A percentile compares a stretch with the other conserved stretches of the same genome.
phyloP scores from a whole-genome alignment of 2,113 vertebrate species.

The Oreocharis arfaki region DNA sequence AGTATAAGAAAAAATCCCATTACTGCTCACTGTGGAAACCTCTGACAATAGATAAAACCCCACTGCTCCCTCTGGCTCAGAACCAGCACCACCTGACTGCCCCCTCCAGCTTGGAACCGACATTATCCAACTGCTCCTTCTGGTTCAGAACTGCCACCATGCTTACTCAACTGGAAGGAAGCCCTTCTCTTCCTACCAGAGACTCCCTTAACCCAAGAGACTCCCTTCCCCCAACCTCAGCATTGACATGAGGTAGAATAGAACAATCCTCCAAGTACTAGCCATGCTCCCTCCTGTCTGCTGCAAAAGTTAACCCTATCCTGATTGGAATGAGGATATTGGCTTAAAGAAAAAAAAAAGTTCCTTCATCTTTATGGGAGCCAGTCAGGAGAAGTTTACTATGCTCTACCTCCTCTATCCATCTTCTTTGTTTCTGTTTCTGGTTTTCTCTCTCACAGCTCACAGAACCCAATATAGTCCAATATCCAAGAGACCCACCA shows the following conservation, averaged over 20 bases:
- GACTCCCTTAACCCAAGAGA: not conserved
- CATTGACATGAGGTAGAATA: not conserved
- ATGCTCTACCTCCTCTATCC: not conserved
- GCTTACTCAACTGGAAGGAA: not conserved
- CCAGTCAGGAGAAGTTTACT: not conserved
- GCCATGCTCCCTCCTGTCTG: not conserved
- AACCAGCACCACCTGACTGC: not conserved
- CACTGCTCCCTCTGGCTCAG: not conserved
- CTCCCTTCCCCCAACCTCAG: not conserved
- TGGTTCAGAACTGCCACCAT: not conserved
- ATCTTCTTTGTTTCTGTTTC: not conserved
- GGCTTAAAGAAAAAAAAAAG: not conserved
- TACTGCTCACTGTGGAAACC: not conserved
- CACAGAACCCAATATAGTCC: not conserved
- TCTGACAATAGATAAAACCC: not conserved
- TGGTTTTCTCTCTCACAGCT: not conserved
- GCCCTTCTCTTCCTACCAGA: not conserved
- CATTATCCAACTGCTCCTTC: not conserved
- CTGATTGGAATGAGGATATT: not conserved
- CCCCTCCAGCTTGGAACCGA: fast-evolving
- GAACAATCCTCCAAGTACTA: not conserved
- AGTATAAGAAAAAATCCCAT: fast-evolving
- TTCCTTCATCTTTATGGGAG: not conserved
- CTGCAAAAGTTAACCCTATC: not conserved
- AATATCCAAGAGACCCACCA: not conserved